Base-by-base conservation (phyloP, 1,140 invertebrate genomes). In the Drosophila nannoptera region DNA sequence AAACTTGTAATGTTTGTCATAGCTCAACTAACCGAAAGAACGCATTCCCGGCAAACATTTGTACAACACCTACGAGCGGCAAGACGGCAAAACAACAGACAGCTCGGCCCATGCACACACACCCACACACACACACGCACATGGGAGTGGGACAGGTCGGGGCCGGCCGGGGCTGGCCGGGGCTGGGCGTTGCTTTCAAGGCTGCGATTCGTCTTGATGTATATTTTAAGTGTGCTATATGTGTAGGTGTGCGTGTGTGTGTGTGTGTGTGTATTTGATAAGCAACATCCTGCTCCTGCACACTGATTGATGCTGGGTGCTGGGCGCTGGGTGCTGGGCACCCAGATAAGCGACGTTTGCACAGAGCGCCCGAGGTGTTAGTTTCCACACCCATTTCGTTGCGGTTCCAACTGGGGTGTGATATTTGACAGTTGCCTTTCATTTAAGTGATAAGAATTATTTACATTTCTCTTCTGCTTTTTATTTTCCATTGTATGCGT, bases 361-460 rank as follows among this genome's bases (percentile, higher is more conserved):
- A 49, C 63, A 60, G 22, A 60, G 54, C 58, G 69, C 58, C 29
- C 46, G 69, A 83, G 73, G 80, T 83, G 80, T 84, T 84, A 84
- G 76, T 84, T 78, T 75, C 75, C 61, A 65, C 65, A 75, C 62
- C 55, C 62, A 59, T 72, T 59, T 60, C 59, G 74, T 64, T 72
- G 72, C 59, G 74, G 73, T 68, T 74, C 35, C 54, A 46, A 42
- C 66, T 45, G 43, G 43, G 64, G 78, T 83, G 78, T 84, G 80
- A 83, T 78, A 83, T 83, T 83, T 83, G 73, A 83, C 78, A 84
- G 78, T 83, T 67, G 72, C 70, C 61, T 66, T 42, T 40, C 49
- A 67, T 12, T 35, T 55, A 58, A 83, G 68, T 78, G 80, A 84
- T 84, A 83, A 84, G 76, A 81, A 86, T 84, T 84, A 81, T 83